These are phyloP conservation scores for Dione vanillae DNA, from an alignment of 2,888 invertebrate genomes.

Conservation along the genomic window DNA sequence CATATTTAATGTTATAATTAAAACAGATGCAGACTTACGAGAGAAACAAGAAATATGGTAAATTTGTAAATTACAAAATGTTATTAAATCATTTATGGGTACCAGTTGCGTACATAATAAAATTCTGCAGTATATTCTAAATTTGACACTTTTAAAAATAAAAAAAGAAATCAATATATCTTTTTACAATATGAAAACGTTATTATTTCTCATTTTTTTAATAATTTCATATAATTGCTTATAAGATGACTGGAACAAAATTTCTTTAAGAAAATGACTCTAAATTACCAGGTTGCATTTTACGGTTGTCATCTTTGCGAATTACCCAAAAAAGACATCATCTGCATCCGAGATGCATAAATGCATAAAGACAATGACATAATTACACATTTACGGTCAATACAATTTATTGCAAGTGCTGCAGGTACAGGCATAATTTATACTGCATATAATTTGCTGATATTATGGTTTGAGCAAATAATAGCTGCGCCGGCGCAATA, in stretches of 20 bases:
- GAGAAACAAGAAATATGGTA: no score
- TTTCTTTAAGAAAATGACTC: slow-evolving; percentile 18
- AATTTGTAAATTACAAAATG: no score
- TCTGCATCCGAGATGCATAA: neutral
- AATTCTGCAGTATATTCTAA: no score
- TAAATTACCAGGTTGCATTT: slow-evolving; percentile 22
- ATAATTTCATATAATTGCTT: neutral
- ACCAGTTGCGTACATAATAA: no score
- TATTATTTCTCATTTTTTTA: neutral
- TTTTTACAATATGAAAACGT: neutral
- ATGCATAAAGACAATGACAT: slow-evolving; percentile 39
- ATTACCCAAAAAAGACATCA: slow-evolving; percentile 16
- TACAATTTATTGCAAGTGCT: slow-evolving; percentile 39
- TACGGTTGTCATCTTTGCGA: slow-evolving; percentile 25
- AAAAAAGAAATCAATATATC: no score
- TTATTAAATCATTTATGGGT: no score
- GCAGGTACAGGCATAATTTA: slow-evolving; percentile 63
- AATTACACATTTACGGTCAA: slow-evolving; percentile 29
- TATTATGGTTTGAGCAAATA: slow-evolving; percentile 74
- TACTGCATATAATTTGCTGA: slow-evolving; percentile 72
- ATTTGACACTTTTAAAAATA: no score
- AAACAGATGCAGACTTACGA: no score
- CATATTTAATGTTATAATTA: no score
- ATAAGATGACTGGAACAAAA: neutral
- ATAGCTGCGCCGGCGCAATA: slow-evolving; percentile 71